Percentiles rank a stretch among this genome's conserved stretches.
Evolutionary conservation across 2,113 vertebrate species (phyloP).

Genomic region (Malurus melanocephalus): DNA sequence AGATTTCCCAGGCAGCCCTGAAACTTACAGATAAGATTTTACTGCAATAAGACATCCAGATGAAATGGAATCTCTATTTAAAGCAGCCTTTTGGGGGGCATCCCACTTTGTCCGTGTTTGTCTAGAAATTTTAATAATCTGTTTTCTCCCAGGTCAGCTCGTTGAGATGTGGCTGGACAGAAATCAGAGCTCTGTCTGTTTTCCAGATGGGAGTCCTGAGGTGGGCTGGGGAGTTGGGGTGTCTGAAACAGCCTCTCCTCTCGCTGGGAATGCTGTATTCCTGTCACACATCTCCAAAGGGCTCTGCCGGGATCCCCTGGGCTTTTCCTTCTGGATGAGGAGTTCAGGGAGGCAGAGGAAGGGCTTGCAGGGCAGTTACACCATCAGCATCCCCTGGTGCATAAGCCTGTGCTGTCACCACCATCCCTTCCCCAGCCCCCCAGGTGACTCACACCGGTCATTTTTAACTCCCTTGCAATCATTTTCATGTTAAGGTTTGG

Average conservation of each 20-base stretch:
- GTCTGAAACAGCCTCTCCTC: background rate
- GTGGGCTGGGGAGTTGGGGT: background rate
- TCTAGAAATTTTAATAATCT: background rate
- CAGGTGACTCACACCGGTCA: background rate
- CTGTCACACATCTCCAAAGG: background rate
- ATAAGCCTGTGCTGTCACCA: fast-evolving
- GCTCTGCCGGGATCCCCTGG: background rate
- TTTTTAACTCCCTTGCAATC: background rate
- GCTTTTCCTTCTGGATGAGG: background rate
- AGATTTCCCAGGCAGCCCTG: slow-evolving; percentile 37
- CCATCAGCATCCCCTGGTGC: fast-evolving
- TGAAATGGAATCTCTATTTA: background rate
- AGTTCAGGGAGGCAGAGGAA: background rate
- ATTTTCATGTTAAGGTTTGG: fast-evolving
- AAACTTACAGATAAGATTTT: slow-evolving; percentile 38
- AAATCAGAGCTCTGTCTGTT: background rate
- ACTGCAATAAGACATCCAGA: background rate
- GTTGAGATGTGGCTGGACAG: background rate
- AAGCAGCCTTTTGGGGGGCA: slow-evolving; percentile 12
- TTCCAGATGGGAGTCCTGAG: background rate
- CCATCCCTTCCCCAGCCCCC: background rate
- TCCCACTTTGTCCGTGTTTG: background rate
- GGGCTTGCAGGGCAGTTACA: fast-evolving
- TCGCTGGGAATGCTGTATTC: fast-evolving
- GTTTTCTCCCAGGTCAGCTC: background rate